A percentile compares a stretch with the other conserved stretches of the same genome.
These are phyloP conservation scores for silkworm (Bombyx mori) DNA, from an alignment of 1,140 invertebrate genomes.

Conservation along the genomic window DNA sequence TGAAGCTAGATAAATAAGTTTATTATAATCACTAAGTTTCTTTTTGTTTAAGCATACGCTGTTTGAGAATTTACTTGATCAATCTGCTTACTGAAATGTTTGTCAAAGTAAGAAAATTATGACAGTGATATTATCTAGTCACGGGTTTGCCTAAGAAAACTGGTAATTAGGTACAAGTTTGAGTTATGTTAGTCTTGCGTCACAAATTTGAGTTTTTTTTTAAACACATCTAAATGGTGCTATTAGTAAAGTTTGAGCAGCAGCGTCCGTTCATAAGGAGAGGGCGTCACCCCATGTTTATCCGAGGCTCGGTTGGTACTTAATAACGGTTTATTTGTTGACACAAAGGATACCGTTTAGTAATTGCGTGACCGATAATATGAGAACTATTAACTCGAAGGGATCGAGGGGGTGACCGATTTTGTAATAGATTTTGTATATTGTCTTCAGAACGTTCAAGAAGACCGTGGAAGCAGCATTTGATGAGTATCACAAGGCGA, in stretches of 20 bases:
- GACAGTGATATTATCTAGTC: too few species aligned
- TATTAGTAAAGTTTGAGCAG: slow-evolving; percentile 21
- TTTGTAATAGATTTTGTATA: background rate
- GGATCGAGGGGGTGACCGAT: background rate
- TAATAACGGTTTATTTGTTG: slow-evolving; percentile 40
- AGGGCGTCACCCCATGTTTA: slow-evolving; percentile 23
- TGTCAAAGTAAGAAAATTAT: too few species aligned
- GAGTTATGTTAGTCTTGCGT: too few species aligned
- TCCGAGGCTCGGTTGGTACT: slow-evolving; percentile 21
- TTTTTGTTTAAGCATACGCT: too few species aligned
- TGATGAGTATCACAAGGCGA: background rate
- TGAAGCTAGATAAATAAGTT: too few species aligned
- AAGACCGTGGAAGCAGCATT: background rate
- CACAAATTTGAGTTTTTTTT: too few species aligned
- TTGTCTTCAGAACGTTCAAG: background rate
- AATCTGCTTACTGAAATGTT: too few species aligned
- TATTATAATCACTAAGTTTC: too few species aligned
- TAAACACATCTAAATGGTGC: slow-evolving; percentile 19
- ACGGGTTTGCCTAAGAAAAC: too few species aligned
- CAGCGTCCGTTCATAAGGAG: background rate
- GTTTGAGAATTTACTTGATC: too few species aligned
- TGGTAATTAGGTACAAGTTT: too few species aligned
- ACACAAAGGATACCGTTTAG: slow-evolving; percentile 22
- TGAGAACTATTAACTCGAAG: slow-evolving; percentile 31
- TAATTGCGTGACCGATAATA: slow-evolving; percentile 35